Conservation (phyloP, 2,113 vertebrate species). For the Dinomys branickii region DNA sequence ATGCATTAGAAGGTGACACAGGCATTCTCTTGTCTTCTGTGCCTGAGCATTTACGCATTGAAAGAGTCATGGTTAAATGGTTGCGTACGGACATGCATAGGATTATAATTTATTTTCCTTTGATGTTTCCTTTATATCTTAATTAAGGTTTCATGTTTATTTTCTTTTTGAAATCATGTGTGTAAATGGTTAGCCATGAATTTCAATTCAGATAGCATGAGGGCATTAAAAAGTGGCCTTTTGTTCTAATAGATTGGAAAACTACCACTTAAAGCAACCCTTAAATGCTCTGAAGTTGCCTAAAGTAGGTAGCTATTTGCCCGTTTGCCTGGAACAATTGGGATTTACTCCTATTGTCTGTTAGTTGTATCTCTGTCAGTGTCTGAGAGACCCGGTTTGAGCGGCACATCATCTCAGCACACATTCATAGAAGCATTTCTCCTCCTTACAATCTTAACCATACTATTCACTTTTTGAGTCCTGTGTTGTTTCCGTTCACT, state of each 20-base stretch:
- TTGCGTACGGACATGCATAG: neutral
- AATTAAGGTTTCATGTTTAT: constrained; percentile 21
- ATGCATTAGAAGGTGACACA: neutral
- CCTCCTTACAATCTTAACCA: neutral
- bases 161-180: constrained; percentile 17
- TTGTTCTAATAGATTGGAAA: neutral
- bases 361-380: neutral
- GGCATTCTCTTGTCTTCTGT: neutral
- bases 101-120: constrained; percentile 14
- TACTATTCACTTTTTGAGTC: neutral
- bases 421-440: neutral
- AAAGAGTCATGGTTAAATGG: neutral
- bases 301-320: neutral
- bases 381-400: neutral
- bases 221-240: neutral
- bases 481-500: neutral
- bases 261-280: neutral
- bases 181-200: neutral
- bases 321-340: neutral
- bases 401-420: neutral
- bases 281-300: constrained; percentile 33
- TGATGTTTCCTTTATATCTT: constrained; percentile 15
- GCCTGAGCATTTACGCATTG: neutral
- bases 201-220: neutral
- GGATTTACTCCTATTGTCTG: neutral